Evolutionary conservation across 1,140 invertebrate genomes (phyloP), one percentile per base, ranked within the genome.

Genomic region (Brachionus plicatilis): DNA sequence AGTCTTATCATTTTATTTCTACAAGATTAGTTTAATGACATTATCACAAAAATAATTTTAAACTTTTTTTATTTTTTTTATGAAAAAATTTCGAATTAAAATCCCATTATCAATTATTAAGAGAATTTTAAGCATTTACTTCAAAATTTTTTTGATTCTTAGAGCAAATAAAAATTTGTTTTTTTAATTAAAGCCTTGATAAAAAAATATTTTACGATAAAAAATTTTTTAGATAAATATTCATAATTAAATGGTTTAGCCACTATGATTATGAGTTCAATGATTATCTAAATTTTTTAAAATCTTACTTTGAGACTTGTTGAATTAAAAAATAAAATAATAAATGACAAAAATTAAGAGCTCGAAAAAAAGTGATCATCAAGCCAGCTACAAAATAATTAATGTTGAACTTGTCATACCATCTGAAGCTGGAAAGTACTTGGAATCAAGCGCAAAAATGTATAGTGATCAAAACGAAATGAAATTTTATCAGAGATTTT

Each of bases 401-500:
- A 20, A 24, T 20, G 53, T 27, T 20, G 17, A 60, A 60, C 27
- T 60, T 60, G 20, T 60, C 9, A 24, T 8, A 60, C n/a, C 53
- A 20, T 20, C n/a, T 5, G 17, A 60, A 9, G 9, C n/a, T 7
- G 17, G 17, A 60, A 60, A 9, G n/a, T 1, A 24, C 17, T 60
- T 60, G 9, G 17, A 60, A 24, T 20, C n/a, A 17, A 2, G 8
- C 3, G 20, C 6, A 9, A 72, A 72, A 24, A 17, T 6, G 20
- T n/a, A 37, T 2, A 43, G 11, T 17, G 68, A 72, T 9, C 4
- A 72, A 45, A 43, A 72, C 17, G 68, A 72, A 72, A 9, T 72
- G 11, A 72, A 72, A 43, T 43, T 72, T 72, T 72, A 72, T 53
- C 43, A 76, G 50, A 60, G 60, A 45, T 45, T 82, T 9, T 60